Evolutionary conservation across 2,888 invertebrate species (phyloP).

Genomic region (Tortricodes alternella): DNA sequence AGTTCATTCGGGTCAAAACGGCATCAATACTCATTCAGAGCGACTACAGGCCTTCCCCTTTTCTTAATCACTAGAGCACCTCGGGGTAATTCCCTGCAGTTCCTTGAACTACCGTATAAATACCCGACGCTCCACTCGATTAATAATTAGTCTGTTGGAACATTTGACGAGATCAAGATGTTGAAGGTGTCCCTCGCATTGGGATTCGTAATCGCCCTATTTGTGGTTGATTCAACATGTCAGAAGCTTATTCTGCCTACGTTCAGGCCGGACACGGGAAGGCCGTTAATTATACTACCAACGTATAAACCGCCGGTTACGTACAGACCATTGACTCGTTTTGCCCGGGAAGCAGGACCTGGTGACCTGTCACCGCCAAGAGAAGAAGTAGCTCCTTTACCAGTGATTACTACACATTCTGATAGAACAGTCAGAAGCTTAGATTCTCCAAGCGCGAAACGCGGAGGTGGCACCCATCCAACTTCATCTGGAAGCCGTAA

Average conservation of each 20-base stretch:
- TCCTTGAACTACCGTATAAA: constrained; percentile 34
- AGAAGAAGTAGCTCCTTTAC: constrained; percentile 32
- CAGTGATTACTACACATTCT: constrained; percentile 36
- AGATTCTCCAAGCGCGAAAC: constrained; percentile 47
- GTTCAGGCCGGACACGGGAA: constrained; percentile 35
- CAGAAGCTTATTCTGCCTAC: constrained; percentile 42
- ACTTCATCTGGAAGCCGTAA: constrained; percentile 41
- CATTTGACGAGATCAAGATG: constrained; percentile 31
- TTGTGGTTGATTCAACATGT: constrained; percentile 39
- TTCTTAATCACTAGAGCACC: neutral
- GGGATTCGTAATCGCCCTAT: constrained; percentile 34
- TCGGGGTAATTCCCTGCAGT: constrained; percentile 36
- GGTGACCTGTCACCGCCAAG: constrained; percentile 41
- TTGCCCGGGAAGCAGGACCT: constrained; percentile 39
- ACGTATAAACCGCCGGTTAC: constrained; percentile 39
- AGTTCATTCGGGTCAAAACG: neutral
- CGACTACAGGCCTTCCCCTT: constrained; percentile 19
- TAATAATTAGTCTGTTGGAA: constrained; percentile 4
- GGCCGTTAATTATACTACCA: constrained; percentile 36
- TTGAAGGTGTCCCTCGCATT: constrained; percentile 35
- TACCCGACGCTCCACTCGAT: neutral
- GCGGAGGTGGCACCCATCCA: constrained; percentile 44
- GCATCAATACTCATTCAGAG: neutral
- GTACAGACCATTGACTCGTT: constrained; percentile 33
- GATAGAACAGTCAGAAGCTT: constrained; percentile 45